Percentiles rank a stretch among this genome's conserved stretches.
Conservation (phyloP, 1,140 invertebrate genomes). For the Bombus waltoni region DNA sequence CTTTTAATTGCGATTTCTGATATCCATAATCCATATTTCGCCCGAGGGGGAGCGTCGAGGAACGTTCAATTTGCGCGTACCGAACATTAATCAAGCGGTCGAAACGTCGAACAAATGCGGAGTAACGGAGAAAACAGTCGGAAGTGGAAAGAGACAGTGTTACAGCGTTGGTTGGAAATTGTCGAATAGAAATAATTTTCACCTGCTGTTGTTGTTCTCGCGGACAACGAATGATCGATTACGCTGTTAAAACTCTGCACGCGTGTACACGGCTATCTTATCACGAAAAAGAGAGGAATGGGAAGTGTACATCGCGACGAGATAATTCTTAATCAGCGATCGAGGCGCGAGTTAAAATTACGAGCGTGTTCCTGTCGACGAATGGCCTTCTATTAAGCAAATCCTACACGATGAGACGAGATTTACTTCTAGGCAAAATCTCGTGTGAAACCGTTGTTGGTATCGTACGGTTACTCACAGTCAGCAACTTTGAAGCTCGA, state of each 20-base stretch:
- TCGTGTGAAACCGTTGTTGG: not conserved
- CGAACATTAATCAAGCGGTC: conserved; percentile 40
- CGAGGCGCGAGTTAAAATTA: conserved; percentile 4
- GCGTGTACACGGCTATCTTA: conserved; percentile 13
- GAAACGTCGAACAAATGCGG: not conserved
- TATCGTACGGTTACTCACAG: no score
- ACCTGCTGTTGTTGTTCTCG: conserved; percentile 20
- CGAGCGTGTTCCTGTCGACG: conserved; percentile 21
- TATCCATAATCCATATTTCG: conserved; percentile 41
- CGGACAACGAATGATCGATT: not conserved
- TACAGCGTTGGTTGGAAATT: not conserved
- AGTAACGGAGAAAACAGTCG: not conserved
- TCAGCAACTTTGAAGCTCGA: no score
- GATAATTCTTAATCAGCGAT: conserved; percentile 41
- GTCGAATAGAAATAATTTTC: conserved; percentile 31
- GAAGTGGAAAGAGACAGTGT: not conserved
- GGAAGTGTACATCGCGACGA: conserved; percentile 1
- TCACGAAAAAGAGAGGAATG: not conserved
- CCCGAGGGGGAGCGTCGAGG: not conserved
- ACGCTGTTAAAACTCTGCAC: not conserved
- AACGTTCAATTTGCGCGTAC: conserved; percentile 40
- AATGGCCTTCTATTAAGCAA: conserved; percentile 28
- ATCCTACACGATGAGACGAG: not conserved
- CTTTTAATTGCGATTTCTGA: conserved; percentile 51
- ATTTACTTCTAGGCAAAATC: not conserved